A percentile compares a stretch with the other conserved stretches of the same genome.
Conservation (phyloP, 2,113 vertebrate species). For the Pitta sordida region DNA sequence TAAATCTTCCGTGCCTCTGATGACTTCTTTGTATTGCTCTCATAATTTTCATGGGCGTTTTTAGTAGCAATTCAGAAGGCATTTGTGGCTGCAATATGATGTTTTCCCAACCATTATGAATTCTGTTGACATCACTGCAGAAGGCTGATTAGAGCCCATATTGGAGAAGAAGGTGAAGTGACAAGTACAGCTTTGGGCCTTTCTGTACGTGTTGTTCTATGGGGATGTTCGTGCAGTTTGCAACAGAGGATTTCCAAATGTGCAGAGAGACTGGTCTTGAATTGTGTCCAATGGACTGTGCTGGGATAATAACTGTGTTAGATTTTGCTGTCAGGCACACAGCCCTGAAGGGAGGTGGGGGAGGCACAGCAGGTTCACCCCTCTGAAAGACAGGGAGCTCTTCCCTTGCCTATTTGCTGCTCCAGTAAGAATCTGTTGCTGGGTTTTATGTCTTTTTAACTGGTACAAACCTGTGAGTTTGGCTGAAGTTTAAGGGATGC, state of each 20-base stretch:
- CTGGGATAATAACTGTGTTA: not conserved
- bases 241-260: not conserved
- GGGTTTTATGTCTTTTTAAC: not conserved
- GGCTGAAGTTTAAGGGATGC: too few relatives aligned
- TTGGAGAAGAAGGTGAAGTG: not conserved
- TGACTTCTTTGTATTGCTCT: not conserved
- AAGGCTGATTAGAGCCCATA: accelerated
- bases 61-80: too few relatives aligned
- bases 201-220: not conserved
- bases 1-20: accelerated
- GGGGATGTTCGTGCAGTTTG: not conserved
- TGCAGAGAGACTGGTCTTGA: not conserved
- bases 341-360: not conserved
- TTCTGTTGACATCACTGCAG: not conserved
- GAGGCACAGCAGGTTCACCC: not conserved
- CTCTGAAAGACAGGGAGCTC: not conserved
- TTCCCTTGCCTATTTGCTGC: not conserved
- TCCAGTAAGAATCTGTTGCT: not conserved
- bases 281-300: not conserved
- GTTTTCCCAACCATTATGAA: not conserved
- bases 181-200: not conserved
- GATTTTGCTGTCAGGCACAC: not conserved
- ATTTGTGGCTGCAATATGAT: not conserved
- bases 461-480: not conserved
- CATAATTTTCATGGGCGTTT: not conserved